Evolutionary conservation across 2,888 invertebrate genomes (phyloP).

Genomic region (Diachrysia chrysitis): DNA sequence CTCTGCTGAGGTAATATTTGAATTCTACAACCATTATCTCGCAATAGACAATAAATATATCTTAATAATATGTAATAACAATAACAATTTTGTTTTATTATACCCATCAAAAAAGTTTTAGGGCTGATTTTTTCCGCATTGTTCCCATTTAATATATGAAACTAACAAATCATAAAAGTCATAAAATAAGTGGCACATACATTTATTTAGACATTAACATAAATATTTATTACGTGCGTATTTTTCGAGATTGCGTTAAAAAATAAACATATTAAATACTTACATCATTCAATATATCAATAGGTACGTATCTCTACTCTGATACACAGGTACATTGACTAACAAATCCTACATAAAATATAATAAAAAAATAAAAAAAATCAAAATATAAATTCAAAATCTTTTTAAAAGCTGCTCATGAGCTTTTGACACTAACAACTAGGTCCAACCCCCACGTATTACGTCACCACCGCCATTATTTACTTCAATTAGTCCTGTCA

Average conservation of each 20-base stretch:
- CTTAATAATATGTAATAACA: not conserved
- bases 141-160: not conserved
- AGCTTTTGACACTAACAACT: slow-evolving; percentile 31
- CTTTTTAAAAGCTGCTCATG: too few relatives aligned
- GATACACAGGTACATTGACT: not conserved
- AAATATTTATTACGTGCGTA: not conserved
- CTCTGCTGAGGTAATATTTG: slow-evolving; percentile 4
- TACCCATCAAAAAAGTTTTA: slow-evolving; percentile 1
- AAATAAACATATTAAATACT: not conserved
- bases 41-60: slow-evolving; percentile 4
- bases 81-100: slow-evolving; percentile 7
- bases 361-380: too few relatives aligned
- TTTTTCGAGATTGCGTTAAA: not conserved
- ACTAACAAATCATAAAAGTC: not conserved
- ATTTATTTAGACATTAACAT: not conserved
- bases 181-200: not conserved
- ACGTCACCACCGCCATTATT: slow-evolving; percentile 53
- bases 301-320: too few relatives aligned
- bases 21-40: not conserved
- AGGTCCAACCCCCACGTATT: slow-evolving; percentile 15
- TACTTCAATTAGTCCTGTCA: slow-evolving; percentile 41
- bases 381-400: too few relatives aligned
- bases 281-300: too few relatives aligned
- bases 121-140: not conserved
- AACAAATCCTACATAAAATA: not conserved